Conservation (phyloP, 2,797 vertebrate genomes). For the Petrocephalus schoutedeni region DNA sequence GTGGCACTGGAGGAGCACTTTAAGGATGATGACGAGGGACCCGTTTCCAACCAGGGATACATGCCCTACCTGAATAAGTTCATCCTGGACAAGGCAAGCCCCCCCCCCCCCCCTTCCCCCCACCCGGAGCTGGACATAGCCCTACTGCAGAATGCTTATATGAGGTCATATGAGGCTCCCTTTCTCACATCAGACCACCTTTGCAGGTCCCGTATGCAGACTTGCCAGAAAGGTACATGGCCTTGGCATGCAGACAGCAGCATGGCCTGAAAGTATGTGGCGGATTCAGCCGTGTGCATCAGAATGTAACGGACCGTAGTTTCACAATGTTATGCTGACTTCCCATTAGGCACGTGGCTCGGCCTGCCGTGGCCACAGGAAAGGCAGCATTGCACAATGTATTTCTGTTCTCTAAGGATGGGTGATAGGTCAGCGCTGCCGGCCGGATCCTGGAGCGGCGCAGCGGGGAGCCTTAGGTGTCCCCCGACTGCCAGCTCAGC, state of each 20-base stretch:
- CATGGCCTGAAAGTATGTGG: not conserved
- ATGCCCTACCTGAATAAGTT: slow-evolving; percentile 98
- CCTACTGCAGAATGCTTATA: not conserved
- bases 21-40: slow-evolving; percentile 91
- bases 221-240: not conserved
- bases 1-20: slow-evolving; percentile 96
- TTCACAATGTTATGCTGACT: not conserved
- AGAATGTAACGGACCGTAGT: not conserved
- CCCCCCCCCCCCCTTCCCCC: not conserved
- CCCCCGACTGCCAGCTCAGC: not conserved
- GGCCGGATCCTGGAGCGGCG: not conserved
- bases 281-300: not conserved
- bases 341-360: not conserved
- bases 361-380: not conserved
- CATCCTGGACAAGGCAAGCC: slow-evolving; percentile 90
- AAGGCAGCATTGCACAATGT: not conserved
- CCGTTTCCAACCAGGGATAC: slow-evolving; percentile 96
- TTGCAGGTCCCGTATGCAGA: not conserved
- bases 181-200: too few species aligned
- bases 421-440: not conserved
- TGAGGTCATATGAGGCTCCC: not conserved
- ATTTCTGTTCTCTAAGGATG: not conserved
- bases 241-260: not conserved
- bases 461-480: not conserved
- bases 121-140: not conserved